These are phyloP conservation scores for Salpingus planirostris DNA, from an alignment of 2,888 invertebrate genomes.

Conservation along the genomic window DNA sequence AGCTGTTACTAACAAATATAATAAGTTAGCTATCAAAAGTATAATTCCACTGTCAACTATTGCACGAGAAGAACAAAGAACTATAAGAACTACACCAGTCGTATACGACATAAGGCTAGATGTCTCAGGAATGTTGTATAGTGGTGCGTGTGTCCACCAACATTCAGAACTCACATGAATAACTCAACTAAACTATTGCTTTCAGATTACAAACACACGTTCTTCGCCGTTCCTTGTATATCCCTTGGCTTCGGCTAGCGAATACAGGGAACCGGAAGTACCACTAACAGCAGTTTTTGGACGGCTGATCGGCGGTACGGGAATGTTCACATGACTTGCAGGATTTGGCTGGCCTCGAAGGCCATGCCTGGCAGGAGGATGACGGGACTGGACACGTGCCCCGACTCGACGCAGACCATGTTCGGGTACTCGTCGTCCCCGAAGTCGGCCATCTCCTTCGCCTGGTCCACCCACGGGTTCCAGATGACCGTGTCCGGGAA, in stretches of 20 bases:
- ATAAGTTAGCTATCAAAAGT: slow-evolving; percentile 35
- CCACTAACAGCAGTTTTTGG: slow-evolving; percentile 9
- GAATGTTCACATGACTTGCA: slow-evolving; percentile 56
- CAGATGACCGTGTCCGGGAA: slow-evolving; percentile 94
- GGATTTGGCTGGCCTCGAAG: slow-evolving; percentile 84
- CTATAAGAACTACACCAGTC: slow-evolving; percentile 33
- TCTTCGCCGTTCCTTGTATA: slow-evolving; percentile 6
- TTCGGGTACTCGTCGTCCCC: slow-evolving; percentile 95
- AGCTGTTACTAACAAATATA: slow-evolving; percentile 34
- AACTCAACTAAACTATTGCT: slow-evolving; percentile 28
- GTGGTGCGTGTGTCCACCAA: no score
- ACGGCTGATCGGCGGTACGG: slow-evolving; percentile 10
- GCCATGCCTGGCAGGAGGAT: slow-evolving; percentile 83
- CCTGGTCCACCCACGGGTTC: slow-evolving; percentile 95
- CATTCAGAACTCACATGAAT: slow-evolving; percentile 15
- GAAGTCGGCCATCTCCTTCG: slow-evolving; percentile 86
- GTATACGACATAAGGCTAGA: slow-evolving; percentile 41
- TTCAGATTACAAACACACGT: slow-evolving; percentile 14
- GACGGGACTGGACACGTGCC: slow-evolving; percentile 80
- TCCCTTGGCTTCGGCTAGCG: neutral
- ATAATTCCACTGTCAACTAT: slow-evolving; percentile 32
- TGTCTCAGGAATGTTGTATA: slow-evolving; percentile 26
- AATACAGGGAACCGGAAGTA: slow-evolving; percentile 9
- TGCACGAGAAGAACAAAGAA: slow-evolving; percentile 35
- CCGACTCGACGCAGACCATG: slow-evolving; percentile 95